phyloP scores from a whole-genome alignment of 2,113 vertebrate genomes.

The Cyphomyrus discorhynchus region DNA sequence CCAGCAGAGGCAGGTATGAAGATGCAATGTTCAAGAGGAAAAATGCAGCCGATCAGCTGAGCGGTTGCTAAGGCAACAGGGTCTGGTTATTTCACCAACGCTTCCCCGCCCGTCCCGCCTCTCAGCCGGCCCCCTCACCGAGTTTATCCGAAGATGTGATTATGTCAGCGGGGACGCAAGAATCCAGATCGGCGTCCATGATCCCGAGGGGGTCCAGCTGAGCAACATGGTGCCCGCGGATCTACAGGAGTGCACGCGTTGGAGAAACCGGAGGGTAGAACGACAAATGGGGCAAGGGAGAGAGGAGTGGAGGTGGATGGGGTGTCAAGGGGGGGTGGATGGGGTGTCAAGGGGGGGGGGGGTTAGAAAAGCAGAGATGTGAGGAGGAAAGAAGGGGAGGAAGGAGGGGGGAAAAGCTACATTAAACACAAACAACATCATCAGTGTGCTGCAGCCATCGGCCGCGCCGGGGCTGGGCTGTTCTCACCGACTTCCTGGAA shows the following conservation, averaged over 20 bases:
- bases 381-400: slow-evolving; percentile 32
- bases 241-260: slow-evolving; percentile 65
- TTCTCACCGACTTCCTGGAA: slow-evolving; percentile 94
- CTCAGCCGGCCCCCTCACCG: slow-evolving; percentile 74
- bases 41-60: not conserved
- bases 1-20: not conserved
- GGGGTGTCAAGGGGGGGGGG: not conserved
- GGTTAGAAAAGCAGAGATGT: slow-evolving; percentile 25
- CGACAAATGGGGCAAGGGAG: not conserved
- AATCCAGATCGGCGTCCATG: slow-evolving; percentile 99
- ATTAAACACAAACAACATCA: slow-evolving; percentile 50
- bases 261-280: slow-evolving; percentile 22
- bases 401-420: slow-evolving; percentile 51
- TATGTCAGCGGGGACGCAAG: slow-evolving; percentile 92
- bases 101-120: not conserved
- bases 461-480: slow-evolving; percentile 56
- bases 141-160: slow-evolving; percentile 98
- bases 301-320: slow-evolving; percentile 22
- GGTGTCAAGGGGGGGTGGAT: not conserved
- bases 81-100: not conserved
- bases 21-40: not conserved
- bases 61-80: not conserved
- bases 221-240: slow-evolving; percentile 98
- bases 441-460: slow-evolving; percentile 29
- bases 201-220: slow-evolving; percentile 98